Conservation (phyloP, 2,797 vertebrate genomes). For the Erethizon dorsatum region DNA sequence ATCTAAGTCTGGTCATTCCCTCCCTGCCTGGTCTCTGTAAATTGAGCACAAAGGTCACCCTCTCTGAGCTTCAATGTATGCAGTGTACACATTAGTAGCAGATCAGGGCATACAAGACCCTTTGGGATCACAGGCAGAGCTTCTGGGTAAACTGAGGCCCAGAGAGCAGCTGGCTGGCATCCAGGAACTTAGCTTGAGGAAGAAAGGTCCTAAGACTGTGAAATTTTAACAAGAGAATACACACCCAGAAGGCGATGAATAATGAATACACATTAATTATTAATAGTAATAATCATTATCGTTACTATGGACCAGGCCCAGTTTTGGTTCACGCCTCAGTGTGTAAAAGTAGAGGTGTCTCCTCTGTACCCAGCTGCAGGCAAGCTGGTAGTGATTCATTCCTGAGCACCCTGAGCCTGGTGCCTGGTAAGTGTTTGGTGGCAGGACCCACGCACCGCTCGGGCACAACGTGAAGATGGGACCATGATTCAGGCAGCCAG, state of each 20-base stretch:
- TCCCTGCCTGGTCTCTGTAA: neutral
- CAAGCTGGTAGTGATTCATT: neutral
- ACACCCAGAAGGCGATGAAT: neutral
- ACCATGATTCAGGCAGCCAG: neutral
- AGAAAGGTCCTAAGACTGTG: neutral
- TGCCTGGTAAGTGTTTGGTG: slow-evolving; percentile 42
- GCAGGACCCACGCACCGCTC: neutral
- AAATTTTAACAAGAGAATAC: neutral
- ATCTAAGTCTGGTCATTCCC: neutral
- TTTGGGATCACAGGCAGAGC: neutral
- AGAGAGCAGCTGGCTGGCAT: neutral
- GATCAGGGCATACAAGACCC: neutral
- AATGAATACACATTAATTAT: slow-evolving; percentile 51
- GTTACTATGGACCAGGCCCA: neutral
- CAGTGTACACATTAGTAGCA: neutral
- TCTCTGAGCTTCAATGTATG: neutral
- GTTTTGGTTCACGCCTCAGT: neutral
- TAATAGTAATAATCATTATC: slow-evolving; percentile 34
- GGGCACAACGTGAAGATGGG: neutral
- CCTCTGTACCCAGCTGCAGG: neutral
- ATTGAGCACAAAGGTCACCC: neutral
- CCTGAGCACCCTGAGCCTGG: neutral
- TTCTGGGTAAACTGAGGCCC: neutral
- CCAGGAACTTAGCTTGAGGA: neutral
- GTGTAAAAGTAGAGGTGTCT: neutral